Conservation (phyloP, 2,888 invertebrate species). For the Phymatocera aterrima region DNA sequence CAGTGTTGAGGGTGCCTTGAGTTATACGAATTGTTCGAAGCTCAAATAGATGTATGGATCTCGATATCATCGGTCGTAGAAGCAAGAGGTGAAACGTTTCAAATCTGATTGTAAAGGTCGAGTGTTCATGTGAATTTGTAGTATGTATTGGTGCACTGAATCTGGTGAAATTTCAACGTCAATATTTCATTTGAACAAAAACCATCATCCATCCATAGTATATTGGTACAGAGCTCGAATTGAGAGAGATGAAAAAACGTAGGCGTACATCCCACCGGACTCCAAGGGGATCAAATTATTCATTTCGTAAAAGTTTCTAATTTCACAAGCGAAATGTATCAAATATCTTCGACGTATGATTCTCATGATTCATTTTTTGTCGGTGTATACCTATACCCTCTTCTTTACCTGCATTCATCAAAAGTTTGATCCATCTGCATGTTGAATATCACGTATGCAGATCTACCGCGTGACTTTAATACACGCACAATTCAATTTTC, state of each 20-base stretch:
- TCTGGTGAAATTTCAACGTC: conserved; percentile 17
- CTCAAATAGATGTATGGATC: conserved; percentile 28
- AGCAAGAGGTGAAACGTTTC: conserved; percentile 30
- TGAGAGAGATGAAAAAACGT: neutral
- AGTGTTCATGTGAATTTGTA: neutral
- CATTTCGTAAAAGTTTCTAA: conserved; percentile 16
- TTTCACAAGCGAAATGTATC: conserved; percentile 22
- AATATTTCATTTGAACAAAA: conserved; percentile 5
- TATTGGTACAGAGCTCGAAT: neutral
- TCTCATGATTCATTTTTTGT: neutral
- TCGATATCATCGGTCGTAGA: conserved; percentile 26
- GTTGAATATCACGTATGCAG: neutral
- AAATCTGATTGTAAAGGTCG: conserved; percentile 32
- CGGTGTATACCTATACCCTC: no score
- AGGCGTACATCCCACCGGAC: neutral
- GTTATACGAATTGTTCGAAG: conserved; percentile 39
- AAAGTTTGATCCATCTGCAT: no score
- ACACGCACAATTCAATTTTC: conserved; percentile 55
- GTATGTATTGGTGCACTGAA: neutral
- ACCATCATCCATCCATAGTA: neutral
- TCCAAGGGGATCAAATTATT: conserved; percentile 6
- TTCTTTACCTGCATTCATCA: no score
- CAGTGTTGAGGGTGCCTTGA: conserved; percentile 8
- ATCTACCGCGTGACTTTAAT: neutral
- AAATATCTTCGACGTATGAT: neutral